Conservation (phyloP, 2,797 vertebrate species). For the Silurus aristotelis region DNA sequence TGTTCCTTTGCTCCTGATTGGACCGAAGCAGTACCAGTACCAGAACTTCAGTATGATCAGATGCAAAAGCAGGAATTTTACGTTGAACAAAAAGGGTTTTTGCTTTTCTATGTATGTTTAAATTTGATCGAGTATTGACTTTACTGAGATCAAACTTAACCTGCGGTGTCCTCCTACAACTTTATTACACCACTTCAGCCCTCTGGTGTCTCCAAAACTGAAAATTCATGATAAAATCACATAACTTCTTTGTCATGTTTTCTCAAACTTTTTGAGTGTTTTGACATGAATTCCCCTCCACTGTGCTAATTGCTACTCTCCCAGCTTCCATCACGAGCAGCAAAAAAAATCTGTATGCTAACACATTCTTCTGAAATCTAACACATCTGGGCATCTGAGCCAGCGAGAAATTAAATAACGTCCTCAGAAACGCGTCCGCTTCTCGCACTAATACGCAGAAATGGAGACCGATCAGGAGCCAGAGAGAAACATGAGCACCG, state of each 20-base stretch:
- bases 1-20: background rate
- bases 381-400: background rate
- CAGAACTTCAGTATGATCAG: background rate
- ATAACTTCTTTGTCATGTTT: background rate
- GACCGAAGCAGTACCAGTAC: background rate
- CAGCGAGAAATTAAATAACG: background rate
- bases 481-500: slow-evolving; percentile 9
- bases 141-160: no score
- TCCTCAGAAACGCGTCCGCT: background rate
- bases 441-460: background rate
- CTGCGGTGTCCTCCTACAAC: background rate
- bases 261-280: background rate
- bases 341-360: background rate
- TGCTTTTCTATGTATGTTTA: background rate
- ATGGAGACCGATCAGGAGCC: background rate
- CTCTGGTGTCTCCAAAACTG: background rate
- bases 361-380: slow-evolving; percentile 26
- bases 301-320: background rate
- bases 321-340: background rate
- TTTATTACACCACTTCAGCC: no score
- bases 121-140: no score
- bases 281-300: background rate
- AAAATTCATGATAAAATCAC: background rate
- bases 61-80: background rate
- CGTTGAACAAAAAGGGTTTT: background rate